These are phyloP conservation scores for Hipposideros armiger DNA, from an alignment of 2,113 vertebrate genomes.

Conservation along the genomic window DNA sequence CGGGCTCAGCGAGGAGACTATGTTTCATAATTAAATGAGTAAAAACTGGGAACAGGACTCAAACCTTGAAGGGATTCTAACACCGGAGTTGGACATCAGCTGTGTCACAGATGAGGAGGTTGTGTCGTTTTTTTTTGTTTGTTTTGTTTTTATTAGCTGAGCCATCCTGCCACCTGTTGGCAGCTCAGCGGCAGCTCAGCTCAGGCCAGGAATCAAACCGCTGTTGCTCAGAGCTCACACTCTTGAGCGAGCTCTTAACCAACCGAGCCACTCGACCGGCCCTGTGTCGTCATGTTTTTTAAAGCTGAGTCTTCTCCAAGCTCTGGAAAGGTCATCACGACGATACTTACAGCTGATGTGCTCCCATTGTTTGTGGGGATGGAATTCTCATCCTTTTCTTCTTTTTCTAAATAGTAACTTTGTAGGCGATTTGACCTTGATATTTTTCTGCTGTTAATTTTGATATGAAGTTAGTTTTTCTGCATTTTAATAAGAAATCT, in stretches of 20 bases:
- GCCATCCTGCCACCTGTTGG: no score
- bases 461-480: background rate
- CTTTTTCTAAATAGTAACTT: background rate
- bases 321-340: background rate
- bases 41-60: background rate
- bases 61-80: background rate
- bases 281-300: background rate
- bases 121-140: background rate
- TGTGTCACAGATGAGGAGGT: accelerated
- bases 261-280: no score
- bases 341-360: background rate
- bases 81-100: no score
- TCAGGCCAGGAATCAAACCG: no score
- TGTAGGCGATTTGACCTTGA: background rate
- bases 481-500: background rate
- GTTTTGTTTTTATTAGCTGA: no score
- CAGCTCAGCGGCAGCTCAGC: no score
- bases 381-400: accelerated
- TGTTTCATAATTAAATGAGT: background rate
- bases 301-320: background rate
- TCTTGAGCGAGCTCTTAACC: no score
- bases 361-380: no score
- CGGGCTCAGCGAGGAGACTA: background rate
- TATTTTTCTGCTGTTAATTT: background rate
- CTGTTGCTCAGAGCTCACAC: no score